A percentile compares a stretch with the other conserved stretches of the same genome.
These are phyloP conservation scores for Dryas iulia DNA, from an alignment of 1,140 invertebrate genomes.

Conservation along the genomic window DNA sequence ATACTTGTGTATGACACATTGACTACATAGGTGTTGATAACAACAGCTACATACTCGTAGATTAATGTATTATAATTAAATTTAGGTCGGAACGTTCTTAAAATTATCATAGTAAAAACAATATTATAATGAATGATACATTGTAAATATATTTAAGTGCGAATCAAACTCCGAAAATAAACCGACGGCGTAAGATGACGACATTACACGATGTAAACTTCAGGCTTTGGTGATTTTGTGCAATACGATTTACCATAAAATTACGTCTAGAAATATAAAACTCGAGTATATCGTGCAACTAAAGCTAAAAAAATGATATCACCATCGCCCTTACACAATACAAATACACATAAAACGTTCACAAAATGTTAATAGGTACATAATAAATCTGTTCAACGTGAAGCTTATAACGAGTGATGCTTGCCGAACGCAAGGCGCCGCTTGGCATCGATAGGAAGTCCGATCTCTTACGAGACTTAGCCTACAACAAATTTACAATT, in stretches of 20 bases:
- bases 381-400: conserved; percentile 26
- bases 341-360: conserved; percentile 24
- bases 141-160: background rate
- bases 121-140: too few relatives aligned
- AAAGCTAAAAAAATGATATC: conserved; percentile 43
- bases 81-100: background rate
- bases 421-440: too few relatives aligned
- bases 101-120: too few relatives aligned
- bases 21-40: background rate
- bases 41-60: background rate
- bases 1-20: background rate
- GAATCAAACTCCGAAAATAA: background rate
- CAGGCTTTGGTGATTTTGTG: conserved; percentile 58
- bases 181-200: background rate
- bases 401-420: conserved; percentile 38
- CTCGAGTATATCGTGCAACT: conserved; percentile 61
- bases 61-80: background rate
- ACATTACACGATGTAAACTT: conserved; percentile 8
- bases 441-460: conserved; percentile 56
- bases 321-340: conserved; percentile 29
- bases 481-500: conserved; percentile 75
- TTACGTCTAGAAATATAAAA: conserved; percentile 67
- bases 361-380: conserved; percentile 26
- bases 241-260: conserved; percentile 58
- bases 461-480: conserved; percentile 55